Base-by-base conservation (phyloP, 2,797 vertebrate genomes). In the Lutjanus campechanus region DNA sequence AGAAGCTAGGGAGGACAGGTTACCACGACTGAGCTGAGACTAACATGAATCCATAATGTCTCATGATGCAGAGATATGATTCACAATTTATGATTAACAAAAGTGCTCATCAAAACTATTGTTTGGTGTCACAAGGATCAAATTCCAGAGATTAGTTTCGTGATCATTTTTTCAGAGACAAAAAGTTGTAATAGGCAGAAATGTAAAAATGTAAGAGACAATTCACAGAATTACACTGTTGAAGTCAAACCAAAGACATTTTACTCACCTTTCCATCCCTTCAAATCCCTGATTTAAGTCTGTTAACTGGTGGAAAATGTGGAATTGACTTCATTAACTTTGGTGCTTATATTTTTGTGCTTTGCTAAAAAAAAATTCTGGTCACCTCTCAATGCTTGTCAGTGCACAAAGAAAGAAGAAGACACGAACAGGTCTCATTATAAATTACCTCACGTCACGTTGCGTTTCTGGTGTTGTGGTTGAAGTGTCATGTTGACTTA, bases 21-120 rank as follows among this genome's bases (percentile, higher is more conserved):
- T 17, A 65, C 19, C 25, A 46, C 51, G 56, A 56, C 63, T 47
- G 20, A 54, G 56, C n/a, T 40, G 54, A 20, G 40, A 73, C n/a
- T 16, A 11, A 41, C 16, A 54, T 66, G 12, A 15, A 36, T 61
- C 43, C 49, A 72, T 47, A 25, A 19, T 63, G 8, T 63, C 50
- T 13, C 13, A 46, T 46, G 12, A 13, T 46, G 44, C 12, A 46
- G 29, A 25, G n/a, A 15, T 17, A 25, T 50, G 51, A 16, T 7
- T 55, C 47, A 46, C 49, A 51, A 40, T 16, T 17, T 17, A 3
- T 17, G 4, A 63, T 63, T 16, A 16, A 47, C 8, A 16, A 22
- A 25, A 46, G n/a, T 22, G 51, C 25, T 17, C 3, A 59, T 46
- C 8, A 17, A 6, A 15, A 1, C 10, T 13, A 64, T 64, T 29